Evolutionary conservation across 1,140 invertebrate species (phyloP), one percentile per base, ranked within the genome.

Genomic region (Leptinotarsa defecta): DNA sequence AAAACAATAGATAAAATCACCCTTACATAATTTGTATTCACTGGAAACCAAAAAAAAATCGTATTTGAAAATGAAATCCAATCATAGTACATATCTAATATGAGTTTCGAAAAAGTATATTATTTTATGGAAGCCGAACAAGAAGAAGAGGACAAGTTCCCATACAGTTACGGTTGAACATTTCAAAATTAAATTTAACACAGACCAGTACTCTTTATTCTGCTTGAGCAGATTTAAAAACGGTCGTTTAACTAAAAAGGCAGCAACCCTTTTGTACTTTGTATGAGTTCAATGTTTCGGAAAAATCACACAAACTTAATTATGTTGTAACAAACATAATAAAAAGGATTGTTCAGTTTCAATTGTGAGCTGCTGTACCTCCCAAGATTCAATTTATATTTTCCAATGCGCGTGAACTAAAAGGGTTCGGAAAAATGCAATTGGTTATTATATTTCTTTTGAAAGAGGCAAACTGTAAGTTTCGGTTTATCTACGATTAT

Each of bases 231-330:
- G 69, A 61, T 77, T 77, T 74, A 77, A 77, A 74, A 74, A 74
- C 64, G 68, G 20, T 48, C 76, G 72, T 77, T 77, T 77, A 77
- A 68, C 64, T 62, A 77, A 77, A 76, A 77, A 77, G 71, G 71
- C 68, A 70, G 64, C 76, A 77, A 77, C 76, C 76, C 76, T 77
- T 77, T 77, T 48, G 69, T 2, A 48, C 48, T 69, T 77, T 77
- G 76, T 77, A 19, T 6, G 22, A 67, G 72, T 49, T 65, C 72
- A 77, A 77, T 77, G 76, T 77, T 71, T 77, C 65, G 76, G 76
- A 77, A 77, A 77, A 77, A 77, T 77, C 76, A 77, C 76, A 68
- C 76, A 61, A 62, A 74, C 49, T 77, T 77, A 77, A 77, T 77
- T 77, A 77, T 74, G 76, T 74, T 74, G 71, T 77, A 71, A 74